Conservation (phyloP, 2,888 invertebrate species). For the Beris chalybata region DNA sequence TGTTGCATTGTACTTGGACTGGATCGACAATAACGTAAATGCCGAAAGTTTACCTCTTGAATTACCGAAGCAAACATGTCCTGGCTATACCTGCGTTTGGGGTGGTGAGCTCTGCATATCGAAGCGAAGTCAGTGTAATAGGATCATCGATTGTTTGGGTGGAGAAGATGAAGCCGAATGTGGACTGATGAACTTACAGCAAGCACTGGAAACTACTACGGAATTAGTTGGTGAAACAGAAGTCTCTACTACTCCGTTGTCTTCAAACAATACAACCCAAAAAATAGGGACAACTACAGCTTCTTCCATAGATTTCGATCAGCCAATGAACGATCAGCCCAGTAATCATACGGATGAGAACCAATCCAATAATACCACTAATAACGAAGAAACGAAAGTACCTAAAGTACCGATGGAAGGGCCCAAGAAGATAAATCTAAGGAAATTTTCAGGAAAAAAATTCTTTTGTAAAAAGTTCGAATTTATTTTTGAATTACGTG, state of each 20-base stretch:
- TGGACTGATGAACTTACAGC: slow-evolving; percentile 1
- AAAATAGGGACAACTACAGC: no score
- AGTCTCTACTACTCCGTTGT: neutral
- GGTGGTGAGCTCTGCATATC: slow-evolving; percentile 71
- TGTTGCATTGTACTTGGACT: slow-evolving; percentile 72
- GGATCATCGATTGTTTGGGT: slow-evolving; percentile 72
- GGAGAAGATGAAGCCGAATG: slow-evolving; percentile 82
- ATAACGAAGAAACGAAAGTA: no score
- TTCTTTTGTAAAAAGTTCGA: slow-evolving; percentile 3
- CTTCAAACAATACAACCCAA: neutral
- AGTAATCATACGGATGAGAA: no score
- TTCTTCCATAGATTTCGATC: no score
- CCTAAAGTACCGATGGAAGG: neutral
- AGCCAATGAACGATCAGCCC: no score
- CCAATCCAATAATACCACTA: no score
- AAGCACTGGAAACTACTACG: neutral
- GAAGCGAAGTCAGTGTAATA: slow-evolving; percentile 68
- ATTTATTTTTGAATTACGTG: neutral
- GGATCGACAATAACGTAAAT: slow-evolving; percentile 65
- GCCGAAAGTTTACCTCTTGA: slow-evolving; percentile 41
- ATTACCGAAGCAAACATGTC: slow-evolving; percentile 66
- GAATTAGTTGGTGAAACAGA: neutral
- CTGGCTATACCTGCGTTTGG: slow-evolving; percentile 71
- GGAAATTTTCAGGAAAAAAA: neutral
- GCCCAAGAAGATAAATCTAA: no score